Evolutionary conservation across 2,113 vertebrate species (phyloP).

Genomic region (Azemiops feae): DNA sequence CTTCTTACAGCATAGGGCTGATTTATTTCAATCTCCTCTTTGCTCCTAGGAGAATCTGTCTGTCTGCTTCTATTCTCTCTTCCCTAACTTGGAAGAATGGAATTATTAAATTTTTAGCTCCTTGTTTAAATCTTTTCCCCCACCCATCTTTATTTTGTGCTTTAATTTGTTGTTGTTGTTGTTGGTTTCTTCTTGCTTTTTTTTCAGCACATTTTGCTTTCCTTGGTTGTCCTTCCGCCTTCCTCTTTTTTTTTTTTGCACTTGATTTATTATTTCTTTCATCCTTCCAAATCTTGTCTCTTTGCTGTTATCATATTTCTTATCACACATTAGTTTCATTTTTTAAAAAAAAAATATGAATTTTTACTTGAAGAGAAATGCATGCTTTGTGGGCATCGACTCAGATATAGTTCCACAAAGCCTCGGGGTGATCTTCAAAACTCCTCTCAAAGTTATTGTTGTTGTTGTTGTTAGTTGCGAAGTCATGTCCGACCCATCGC

Average conservation of each 20-base stretch:
- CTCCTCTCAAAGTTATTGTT: background rate
- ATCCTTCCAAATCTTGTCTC: background rate
- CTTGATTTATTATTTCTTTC: constrained; percentile 10
- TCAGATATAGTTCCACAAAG: background rate
- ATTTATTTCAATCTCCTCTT: background rate
- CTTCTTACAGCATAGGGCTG: background rate
- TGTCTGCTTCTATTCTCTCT: constrained; percentile 49
- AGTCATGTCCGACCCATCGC: too few relatives aligned
- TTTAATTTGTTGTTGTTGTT: constrained; percentile 21
- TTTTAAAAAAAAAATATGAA: background rate
- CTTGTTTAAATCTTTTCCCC: constrained; percentile 45
- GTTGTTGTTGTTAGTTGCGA: too few relatives aligned
- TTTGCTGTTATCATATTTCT: background rate
- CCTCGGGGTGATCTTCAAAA: background rate
- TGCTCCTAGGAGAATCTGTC: constrained; percentile 40
- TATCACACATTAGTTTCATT: background rate
- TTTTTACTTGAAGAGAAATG: background rate
- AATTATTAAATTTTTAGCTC: constrained; percentile 61
- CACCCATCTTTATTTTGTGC: background rate
- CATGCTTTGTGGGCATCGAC: background rate
- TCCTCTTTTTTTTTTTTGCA: background rate
- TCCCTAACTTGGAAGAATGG: constrained; percentile 52
- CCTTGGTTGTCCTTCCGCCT: background rate
- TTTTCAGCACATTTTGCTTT: background rate
- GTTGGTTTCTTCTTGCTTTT: constrained; percentile 35